A percentile compares a stretch with the other conserved stretches of the same genome.
Conservation (phyloP, 2,797 vertebrate species). For the Potorous gilbertii region DNA sequence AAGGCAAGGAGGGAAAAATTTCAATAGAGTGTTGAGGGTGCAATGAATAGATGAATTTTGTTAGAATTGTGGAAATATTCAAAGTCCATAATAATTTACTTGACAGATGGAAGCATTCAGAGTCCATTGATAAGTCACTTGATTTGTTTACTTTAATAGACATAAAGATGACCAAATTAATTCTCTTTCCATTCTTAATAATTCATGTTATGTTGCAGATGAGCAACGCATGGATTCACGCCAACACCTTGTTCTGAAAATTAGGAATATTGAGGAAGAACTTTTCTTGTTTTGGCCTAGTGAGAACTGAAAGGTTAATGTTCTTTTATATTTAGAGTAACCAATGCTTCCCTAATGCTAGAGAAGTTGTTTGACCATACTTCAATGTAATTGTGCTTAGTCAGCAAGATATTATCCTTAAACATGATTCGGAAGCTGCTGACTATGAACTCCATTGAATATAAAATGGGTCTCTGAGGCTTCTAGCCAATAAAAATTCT, state of each 20-base stretch:
- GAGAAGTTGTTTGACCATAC: conserved; percentile 63
- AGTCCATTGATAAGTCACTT: conserved; percentile 60
- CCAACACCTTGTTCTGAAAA: conserved; percentile 67
- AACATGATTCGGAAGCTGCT: conserved; percentile 68
- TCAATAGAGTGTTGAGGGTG: background rate
- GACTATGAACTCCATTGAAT: conserved; percentile 48
- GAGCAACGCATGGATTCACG: conserved; percentile 44
- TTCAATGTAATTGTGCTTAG: conserved; percentile 67
- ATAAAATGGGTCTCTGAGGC: conserved; percentile 9
- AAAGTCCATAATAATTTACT: conserved; percentile 60
- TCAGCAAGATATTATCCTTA: conserved; percentile 78
- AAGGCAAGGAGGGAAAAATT: background rate
- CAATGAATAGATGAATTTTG: background rate
- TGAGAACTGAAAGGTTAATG: conserved; percentile 72
- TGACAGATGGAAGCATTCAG: conserved; percentile 15
- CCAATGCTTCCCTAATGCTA: conserved; percentile 51
- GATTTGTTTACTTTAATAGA: conserved; percentile 68
- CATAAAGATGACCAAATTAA: conserved; percentile 57
- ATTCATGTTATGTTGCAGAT: conserved; percentile 32
- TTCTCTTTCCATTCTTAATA: conserved; percentile 18
- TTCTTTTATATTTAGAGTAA: conserved; percentile 61
- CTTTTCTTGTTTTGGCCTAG: conserved; percentile 65
- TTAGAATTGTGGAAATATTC: background rate
- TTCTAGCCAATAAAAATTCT: conserved; percentile 50
- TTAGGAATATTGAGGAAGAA: conserved; percentile 62